Evolutionary conservation across 2,797 vertebrate species (phyloP).

Genomic region (Sphenopsis melanotis): DNA sequence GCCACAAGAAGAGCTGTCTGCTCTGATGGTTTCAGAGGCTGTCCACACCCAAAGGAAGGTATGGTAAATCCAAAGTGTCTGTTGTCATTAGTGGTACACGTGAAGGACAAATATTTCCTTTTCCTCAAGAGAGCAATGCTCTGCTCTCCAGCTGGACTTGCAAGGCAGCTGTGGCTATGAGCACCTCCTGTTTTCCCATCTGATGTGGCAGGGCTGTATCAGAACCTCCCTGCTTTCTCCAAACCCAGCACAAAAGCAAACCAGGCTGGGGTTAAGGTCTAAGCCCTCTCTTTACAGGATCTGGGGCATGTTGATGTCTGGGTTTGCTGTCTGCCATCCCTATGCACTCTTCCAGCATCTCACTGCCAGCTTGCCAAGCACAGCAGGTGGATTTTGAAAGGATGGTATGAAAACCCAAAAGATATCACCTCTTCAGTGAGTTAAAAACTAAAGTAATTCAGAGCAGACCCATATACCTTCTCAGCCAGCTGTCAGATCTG

Average conservation of each 20-base stretch:
- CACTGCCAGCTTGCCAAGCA: background rate
- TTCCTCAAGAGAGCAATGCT: background rate
- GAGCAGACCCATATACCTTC: background rate
- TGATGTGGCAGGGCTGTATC: background rate
- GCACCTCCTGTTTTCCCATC: background rate
- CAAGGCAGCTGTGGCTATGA: background rate
- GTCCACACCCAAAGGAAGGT: background rate
- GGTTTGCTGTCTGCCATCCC: background rate
- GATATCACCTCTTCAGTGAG: background rate
- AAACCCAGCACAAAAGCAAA: background rate
- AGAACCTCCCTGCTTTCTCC: background rate
- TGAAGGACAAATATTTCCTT: background rate
- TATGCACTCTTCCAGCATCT: fast-evolving
- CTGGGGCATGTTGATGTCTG: fast-evolving
- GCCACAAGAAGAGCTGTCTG: background rate
- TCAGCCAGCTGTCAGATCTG: background rate
- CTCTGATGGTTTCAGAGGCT: background rate
- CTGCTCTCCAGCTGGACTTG: background rate
- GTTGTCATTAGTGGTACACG: background rate
- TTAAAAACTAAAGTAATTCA: background rate
- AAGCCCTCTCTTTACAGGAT: background rate
- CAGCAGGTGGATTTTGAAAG: background rate
- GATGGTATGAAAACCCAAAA: background rate
- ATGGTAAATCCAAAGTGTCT: background rate
- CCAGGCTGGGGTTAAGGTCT: background rate